These are phyloP conservation scores for Ctenoplectra terminalis DNA, from an alignment of 1,140 invertebrate genomes.

Conservation along the genomic window DNA sequence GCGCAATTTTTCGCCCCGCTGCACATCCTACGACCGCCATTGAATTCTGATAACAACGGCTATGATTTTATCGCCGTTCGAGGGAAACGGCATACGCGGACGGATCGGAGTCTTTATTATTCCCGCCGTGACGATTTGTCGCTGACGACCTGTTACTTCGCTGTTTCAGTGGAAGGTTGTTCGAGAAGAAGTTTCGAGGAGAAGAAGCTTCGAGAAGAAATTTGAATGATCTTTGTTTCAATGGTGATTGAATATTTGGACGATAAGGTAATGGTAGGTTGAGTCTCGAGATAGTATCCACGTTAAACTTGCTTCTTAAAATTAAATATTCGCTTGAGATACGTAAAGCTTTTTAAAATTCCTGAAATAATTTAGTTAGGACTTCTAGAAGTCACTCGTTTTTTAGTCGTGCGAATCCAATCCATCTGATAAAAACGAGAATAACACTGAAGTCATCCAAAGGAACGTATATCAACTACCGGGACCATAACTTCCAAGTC, in stretches of 20 bases:
- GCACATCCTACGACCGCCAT: constrained; percentile 22
- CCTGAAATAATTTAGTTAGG: too few relatives aligned
- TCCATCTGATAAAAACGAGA: neutral
- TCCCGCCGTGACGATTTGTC: neutral
- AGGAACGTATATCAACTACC: constrained; percentile 8
- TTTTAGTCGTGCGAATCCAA: too few relatives aligned
- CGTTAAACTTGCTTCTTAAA: neutral
- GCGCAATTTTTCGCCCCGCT: constrained; percentile 51
- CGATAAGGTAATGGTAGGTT: neutral
- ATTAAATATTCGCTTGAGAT: too few relatives aligned
- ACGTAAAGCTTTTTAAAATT: too few relatives aligned
- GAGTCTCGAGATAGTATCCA: neutral
- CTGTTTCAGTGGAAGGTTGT: neutral
- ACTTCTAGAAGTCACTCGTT: too few relatives aligned
- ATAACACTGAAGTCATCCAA: neutral
- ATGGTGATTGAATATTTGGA: neutral
- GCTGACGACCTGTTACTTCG: neutral
- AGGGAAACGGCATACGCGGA: neutral
- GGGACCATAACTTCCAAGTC: neutral
- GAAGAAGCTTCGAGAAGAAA: too few relatives aligned
- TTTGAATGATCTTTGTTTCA: neutral
- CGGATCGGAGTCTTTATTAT: neutral
- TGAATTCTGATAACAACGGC: constrained; percentile 33
- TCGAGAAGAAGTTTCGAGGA: too few relatives aligned
- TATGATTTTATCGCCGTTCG: constrained; percentile 51